phyloP scores from a whole-genome alignment of 2,888 invertebrate genomes.

The Myopa testacea region DNA sequence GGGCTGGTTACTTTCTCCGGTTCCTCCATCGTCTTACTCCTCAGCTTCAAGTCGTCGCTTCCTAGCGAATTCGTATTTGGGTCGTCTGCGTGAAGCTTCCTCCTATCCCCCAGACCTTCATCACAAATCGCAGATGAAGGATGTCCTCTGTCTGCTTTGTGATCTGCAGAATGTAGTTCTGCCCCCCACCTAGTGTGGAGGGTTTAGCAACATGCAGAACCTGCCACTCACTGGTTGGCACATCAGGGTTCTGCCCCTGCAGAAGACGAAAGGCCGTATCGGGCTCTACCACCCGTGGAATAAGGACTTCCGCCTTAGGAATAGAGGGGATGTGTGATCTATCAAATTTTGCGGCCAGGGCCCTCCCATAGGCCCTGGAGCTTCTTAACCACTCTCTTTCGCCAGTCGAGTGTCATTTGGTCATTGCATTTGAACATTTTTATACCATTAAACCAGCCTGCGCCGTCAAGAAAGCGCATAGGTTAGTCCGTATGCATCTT shows the following conservation, averaged over 20 bases:
- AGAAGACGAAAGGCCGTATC: background rate
- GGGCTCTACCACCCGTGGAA: background rate
- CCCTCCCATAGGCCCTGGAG: background rate
- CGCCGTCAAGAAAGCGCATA: background rate
- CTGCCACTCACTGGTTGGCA: conserved; percentile 6
- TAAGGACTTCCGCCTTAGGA: background rate
- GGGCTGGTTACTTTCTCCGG: no score
- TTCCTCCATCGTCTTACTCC: no score
- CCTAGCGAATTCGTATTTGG: background rate
- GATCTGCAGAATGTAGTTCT: conserved; percentile 15
- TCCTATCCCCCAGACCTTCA: background rate
- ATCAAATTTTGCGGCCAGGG: background rate
- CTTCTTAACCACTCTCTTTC: background rate
- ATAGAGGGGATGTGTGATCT: background rate
- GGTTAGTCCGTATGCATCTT: background rate
- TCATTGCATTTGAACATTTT: background rate
- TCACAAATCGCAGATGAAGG: background rate
- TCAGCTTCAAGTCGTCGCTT: background rate
- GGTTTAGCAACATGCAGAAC: conserved; percentile 6
- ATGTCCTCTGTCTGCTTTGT: background rate
- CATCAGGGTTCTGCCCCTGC: conserved; percentile 5
- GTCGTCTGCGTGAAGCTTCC: background rate
- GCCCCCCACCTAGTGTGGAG: background rate
- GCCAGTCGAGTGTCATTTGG: background rate
- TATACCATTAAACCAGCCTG: conserved; percentile 9